Evolutionary conservation across 1,140 invertebrate species (phyloP).

Genomic region (Sycophaga agraensis): DNA sequence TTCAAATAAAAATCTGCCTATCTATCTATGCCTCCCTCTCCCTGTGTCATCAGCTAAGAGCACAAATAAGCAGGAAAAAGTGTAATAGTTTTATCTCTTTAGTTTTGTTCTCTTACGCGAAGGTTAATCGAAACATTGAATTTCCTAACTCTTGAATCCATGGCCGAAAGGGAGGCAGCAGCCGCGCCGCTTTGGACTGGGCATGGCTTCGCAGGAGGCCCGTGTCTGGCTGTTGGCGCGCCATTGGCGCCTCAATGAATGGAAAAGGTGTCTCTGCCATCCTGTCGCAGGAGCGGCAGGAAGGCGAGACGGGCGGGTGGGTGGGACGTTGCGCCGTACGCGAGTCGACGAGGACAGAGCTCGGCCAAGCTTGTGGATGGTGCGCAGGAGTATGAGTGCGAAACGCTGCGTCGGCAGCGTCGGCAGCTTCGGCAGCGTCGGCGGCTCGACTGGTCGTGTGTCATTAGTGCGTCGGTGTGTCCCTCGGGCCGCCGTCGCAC

Average conservation of each 20-base stretch:
- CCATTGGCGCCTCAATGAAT: too few relatives aligned
- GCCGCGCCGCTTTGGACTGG: background rate
- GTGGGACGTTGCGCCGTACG: background rate
- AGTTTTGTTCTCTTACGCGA: background rate
- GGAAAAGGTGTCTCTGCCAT: too few relatives aligned
- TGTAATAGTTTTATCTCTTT: background rate
- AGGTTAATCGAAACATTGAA: background rate
- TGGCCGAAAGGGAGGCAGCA: too few relatives aligned
- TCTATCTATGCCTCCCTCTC: too few relatives aligned
- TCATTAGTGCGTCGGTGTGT: background rate
- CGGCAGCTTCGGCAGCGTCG: conserved; percentile 16
- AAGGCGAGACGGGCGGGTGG: background rate
- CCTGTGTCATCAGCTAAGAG: too few relatives aligned
- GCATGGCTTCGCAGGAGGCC: too few relatives aligned
- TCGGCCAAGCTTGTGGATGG: conserved; percentile 49
- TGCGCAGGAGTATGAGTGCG: conserved; percentile 34
- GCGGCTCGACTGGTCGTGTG: background rate
- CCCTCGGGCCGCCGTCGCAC: background rate
- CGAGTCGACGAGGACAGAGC: conserved; percentile 45
- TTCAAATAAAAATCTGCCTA: too few relatives aligned
- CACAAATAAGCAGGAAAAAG: conserved; percentile 10
- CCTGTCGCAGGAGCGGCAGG: too few relatives aligned
- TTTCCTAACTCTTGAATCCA: background rate
- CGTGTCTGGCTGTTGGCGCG: too few relatives aligned
- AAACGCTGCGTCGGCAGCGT: conserved; percentile 10